phyloP scores from a whole-genome alignment of 2,113 vertebrate species.

The Mystacornis crossleyi region DNA sequence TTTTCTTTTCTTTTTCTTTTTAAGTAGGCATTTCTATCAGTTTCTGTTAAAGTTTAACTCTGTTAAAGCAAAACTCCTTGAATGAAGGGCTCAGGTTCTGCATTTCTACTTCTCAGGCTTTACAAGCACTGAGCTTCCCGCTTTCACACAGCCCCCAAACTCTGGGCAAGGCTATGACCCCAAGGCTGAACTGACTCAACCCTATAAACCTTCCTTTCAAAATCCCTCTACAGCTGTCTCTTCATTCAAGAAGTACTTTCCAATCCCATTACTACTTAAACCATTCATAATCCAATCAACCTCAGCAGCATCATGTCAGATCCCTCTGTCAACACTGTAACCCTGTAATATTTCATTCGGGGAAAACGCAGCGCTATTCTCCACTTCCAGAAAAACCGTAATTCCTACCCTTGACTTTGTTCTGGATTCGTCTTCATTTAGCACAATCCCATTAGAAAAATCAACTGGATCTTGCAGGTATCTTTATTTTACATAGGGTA shows the following conservation, averaged over 20 bases:
- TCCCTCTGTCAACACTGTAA: conserved; percentile 45
- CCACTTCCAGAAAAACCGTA: neutral
- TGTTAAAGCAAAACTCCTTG: fast-evolving
- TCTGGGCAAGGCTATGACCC: neutral
- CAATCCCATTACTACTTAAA: conserved; percentile 73
- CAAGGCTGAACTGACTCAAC: neutral
- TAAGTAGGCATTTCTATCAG: neutral
- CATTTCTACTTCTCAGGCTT: neutral
- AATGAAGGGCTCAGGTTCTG: neutral
- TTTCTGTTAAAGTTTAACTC: neutral
- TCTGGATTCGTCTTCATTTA: neutral
- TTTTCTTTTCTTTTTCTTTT: too few relatives aligned
- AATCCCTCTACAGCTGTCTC: conserved; percentile 47
- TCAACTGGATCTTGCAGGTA: fast-evolving
- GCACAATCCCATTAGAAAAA: neutral
- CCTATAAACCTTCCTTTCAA: conserved; percentile 5
- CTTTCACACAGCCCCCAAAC: neutral
- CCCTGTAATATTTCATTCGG: conserved; percentile 32
- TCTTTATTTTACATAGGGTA: neutral
- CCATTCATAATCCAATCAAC: conserved; percentile 74
- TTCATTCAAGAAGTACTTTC: conserved; percentile 53
- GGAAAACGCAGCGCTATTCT: neutral
- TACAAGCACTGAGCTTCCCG: neutral
- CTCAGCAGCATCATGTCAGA: conserved; percentile 52
- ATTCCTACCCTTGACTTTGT: neutral